Evolutionary conservation across 2,797 vertebrate genomes (phyloP).

Genomic region (Tokudaia tokunoshimensis): DNA sequence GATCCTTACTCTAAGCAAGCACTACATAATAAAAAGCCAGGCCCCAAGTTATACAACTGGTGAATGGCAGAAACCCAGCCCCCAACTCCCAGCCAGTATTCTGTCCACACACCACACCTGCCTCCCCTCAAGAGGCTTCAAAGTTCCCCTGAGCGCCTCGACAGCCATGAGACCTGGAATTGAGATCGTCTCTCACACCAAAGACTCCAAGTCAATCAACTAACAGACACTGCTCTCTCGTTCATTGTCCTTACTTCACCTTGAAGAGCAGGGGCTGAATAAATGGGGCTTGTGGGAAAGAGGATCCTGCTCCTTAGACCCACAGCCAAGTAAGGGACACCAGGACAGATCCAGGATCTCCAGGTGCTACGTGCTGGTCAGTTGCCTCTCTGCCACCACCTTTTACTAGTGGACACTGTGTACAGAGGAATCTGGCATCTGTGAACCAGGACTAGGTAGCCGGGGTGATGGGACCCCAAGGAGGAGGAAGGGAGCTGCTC

Average conservation of each 20-base stretch:
- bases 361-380: not conserved
- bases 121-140: not conserved
- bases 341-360: not conserved
- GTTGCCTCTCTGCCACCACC: not conserved
- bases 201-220: not conserved
- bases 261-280: constrained; percentile 46
- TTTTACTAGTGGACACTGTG: not conserved
- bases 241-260: constrained; percentile 47
- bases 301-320: not conserved
- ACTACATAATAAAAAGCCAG: constrained; percentile 40
- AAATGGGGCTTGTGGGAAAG: not conserved
- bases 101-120: not conserved
- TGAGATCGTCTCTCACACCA: not conserved
- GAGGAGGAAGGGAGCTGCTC: not conserved
- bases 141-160: not conserved
- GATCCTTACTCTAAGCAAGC: not conserved
- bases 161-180: not conserved
- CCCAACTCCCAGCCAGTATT: not conserved
- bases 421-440: not conserved
- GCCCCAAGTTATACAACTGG: constrained; percentile 35
- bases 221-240: not conserved
- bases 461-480: not conserved
- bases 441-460: not conserved
- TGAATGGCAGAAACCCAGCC: constrained; percentile 3
- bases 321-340: not conserved